Base-by-base conservation (phyloP, 2,113 vertebrate genomes). In the Burhinus bistriatus region DNA sequence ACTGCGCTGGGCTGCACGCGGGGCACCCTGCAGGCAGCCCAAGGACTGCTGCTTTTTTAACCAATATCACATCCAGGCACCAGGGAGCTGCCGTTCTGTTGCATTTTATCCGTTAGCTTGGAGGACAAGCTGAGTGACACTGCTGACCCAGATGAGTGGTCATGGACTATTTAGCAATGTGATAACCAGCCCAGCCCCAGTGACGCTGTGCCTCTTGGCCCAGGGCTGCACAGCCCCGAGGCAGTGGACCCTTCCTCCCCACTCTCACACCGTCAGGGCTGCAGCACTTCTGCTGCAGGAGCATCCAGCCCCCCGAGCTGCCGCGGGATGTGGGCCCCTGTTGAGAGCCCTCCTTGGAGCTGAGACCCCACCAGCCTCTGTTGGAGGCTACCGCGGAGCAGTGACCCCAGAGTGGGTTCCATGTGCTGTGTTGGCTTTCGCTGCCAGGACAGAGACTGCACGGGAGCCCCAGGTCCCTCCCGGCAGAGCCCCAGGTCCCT, bases 1-100 rank as follows among this genome's bases (percentile, higher is more conserved):
- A 6, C 10, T 4, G 58, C 3, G 1, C 40, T 0, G 1, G 51
- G 34, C 38, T 36, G 42, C 49, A 5, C 2, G 3, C 3, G 1
- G 19, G 45, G 21, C 40, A 7, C 38, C 3, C 1, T 69, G 54
- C 38, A 15, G 47, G 8, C 15, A 17, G 59, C 64, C 45, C 20
- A 0, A 11, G 29, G 45, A 6, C 51, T 15, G 32, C 42, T 15
- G 5, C 26, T 15, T 26, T 3, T 5, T 17, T 14, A 6, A 18
- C 9, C 2, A 1, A 3, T 2, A 0, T 30, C 38, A 2, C 23
- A 0, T 2, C 30, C 29, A 5, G 21, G 44, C 2, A 3, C 27
- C 22, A 5, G 23, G 47, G 59, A 32, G 62, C 71, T 52, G 59
- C 0, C 0, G 49, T 22, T 42, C 25, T 1, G 21, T 12, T 15